phyloP scores from a whole-genome alignment of 2,888 invertebrate species.

The Reticulitermes lucifugus region DNA sequence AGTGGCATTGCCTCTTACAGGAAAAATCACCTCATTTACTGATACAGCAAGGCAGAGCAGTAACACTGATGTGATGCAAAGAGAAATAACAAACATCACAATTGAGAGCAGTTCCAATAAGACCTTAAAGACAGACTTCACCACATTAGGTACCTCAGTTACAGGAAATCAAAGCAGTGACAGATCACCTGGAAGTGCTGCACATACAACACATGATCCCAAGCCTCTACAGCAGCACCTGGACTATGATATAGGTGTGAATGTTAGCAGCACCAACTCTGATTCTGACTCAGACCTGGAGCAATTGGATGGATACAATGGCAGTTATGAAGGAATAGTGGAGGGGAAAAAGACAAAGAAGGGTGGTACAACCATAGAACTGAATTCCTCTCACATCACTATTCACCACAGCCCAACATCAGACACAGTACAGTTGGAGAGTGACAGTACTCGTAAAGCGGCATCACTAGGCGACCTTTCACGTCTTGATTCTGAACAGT shows the following conservation, averaged over 20 bases:
- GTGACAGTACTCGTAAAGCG: slow-evolving; percentile 77
- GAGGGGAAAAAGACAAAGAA: slow-evolving; percentile 55
- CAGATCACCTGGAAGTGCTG: not conserved
- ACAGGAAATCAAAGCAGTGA: not conserved
- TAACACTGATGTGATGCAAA: slow-evolving; percentile 19
- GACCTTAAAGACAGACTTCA: not conserved
- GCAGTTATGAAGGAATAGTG: slow-evolving; percentile 10
- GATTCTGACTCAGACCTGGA: slow-evolving; percentile 65
- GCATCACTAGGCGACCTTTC: slow-evolving; percentile 84
- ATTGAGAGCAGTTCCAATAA: not conserved
- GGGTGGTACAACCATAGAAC: slow-evolving; percentile 74
- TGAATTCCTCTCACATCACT: slow-evolving; percentile 80
- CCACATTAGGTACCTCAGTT: not conserved
- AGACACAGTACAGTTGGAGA: slow-evolving; percentile 57
- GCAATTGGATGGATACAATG: slow-evolving; percentile 40
- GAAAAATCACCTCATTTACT: slow-evolving; percentile 27
- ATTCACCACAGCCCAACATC: slow-evolving; percentile 71
- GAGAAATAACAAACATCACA: slow-evolving; percentile 34
- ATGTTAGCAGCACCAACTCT: slow-evolving; percentile 55
- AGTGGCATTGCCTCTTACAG: not conserved
- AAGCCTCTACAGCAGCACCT: not conserved
- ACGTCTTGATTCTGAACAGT: slow-evolving; percentile 68
- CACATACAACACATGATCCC: not conserved
- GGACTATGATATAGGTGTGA: slow-evolving; percentile 31
- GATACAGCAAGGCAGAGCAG: slow-evolving; percentile 39